Evolutionary conservation across 2,888 invertebrate species (phyloP).

Genomic region (Andrena minutula): DNA sequence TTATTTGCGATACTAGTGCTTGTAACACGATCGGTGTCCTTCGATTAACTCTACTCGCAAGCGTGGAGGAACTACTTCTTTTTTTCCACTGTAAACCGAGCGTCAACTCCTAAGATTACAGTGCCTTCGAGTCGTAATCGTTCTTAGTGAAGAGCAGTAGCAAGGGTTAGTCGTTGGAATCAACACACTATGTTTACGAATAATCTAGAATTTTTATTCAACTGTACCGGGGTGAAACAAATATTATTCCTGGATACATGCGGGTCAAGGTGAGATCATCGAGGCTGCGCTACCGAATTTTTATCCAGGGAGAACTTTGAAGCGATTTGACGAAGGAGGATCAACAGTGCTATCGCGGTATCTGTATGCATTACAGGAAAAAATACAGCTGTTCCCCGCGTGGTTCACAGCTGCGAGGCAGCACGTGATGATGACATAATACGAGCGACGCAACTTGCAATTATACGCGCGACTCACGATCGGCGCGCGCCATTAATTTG

Average conservation of each 20-base stretch:
- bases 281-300: too few species aligned
- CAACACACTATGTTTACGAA: too few species aligned
- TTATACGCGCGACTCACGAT: conserved; percentile 17
- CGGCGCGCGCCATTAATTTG: conserved; percentile 39
- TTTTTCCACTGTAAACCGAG: neutral
- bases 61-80: neutral
- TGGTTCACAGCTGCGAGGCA: conserved; percentile 39
- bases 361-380: neutral
- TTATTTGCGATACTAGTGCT: conserved; percentile 22
- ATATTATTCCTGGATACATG: too few species aligned
- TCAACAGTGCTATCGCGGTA: neutral
- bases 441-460: conserved; percentile 26
- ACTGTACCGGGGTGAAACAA: too few species aligned
- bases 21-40: conserved; percentile 2
- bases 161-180: too few species aligned
- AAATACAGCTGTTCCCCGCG: conserved; percentile 32
- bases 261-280: too few species aligned
- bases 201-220: too few species aligned
- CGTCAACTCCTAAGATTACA: neutral
- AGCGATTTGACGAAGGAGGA: neutral
- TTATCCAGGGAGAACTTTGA: neutral
- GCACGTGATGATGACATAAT: conserved; percentile 60
- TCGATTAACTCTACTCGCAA: neutral
- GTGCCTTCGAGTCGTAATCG: neutral
- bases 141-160: too few species aligned